Conservation (phyloP, 2,797 vertebrate genomes). For the Hylomyscus alleni region DNA sequence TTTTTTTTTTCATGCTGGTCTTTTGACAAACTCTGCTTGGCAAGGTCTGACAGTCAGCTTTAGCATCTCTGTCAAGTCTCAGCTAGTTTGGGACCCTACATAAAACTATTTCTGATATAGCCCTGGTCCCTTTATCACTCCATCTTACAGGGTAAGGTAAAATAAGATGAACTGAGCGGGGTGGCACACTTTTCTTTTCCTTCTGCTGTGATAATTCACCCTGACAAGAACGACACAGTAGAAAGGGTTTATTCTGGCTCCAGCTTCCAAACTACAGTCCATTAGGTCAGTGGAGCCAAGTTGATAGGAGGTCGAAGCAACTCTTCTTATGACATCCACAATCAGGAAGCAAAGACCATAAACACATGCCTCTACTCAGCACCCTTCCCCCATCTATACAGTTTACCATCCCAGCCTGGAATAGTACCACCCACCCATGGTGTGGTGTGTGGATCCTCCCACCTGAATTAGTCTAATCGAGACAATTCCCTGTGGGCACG, state of each 20-base stretch:
- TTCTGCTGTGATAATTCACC: neutral
- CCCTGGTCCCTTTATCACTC: neutral
- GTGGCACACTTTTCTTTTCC: neutral
- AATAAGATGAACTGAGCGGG: neutral
- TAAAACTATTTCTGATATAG: neutral
- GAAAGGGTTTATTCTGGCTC: neutral
- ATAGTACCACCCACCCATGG: neutral
- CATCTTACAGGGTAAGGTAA: neutral
- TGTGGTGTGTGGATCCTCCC: neutral
- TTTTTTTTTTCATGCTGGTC: neutral
- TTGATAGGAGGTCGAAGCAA: neutral
- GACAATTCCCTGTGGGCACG: neutral
- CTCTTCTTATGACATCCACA: neutral
- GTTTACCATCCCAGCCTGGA: no score
- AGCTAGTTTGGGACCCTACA: neutral
- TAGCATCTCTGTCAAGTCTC: neutral
- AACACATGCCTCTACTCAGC: neutral
- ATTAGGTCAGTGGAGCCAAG: neutral
- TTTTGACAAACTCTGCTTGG: neutral
- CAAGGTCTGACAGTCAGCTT: neutral
- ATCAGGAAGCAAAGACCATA: neutral
- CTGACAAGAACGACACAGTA: neutral
- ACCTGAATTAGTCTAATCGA: neutral
- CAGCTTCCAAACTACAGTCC: neutral
- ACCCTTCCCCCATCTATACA: neutral